Percentiles rank a stretch among this genome's conserved stretches.
These are phyloP conservation scores for Salpingus planirostris DNA, from an alignment of 2,888 invertebrate species.

Conservation along the genomic window DNA sequence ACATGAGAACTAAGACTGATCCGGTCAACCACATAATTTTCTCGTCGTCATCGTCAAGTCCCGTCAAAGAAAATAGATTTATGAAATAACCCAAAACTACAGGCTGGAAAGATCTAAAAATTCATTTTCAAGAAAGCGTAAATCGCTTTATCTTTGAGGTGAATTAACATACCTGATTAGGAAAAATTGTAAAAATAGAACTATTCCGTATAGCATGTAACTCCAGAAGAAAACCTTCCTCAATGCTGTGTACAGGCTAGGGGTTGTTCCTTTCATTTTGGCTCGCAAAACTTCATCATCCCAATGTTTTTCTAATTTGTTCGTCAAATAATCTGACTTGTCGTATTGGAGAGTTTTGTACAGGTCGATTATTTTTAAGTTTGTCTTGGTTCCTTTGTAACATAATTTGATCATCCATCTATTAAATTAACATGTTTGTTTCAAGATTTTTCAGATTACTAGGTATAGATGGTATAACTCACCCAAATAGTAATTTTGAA, in stretches of 20 bases:
- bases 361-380: conserved; percentile 55
- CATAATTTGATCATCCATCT: conserved; percentile 38
- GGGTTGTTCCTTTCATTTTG: conserved; percentile 45
- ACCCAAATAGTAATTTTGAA: conserved; percentile 45
- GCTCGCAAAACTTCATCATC: conserved; percentile 48
- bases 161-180: conserved; percentile 45
- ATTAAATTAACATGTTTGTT: conserved; percentile 4
- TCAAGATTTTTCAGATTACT: background rate
- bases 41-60: conserved; percentile 42
- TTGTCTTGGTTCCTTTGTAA: conserved; percentile 48
- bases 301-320: conserved; percentile 55
- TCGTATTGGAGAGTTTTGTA: conserved; percentile 53
- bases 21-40: conserved; percentile 54
- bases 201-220: conserved; percentile 49
- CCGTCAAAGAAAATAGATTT: conserved; percentile 47
- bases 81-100: conserved; percentile 49
- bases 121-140: background rate
- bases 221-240: conserved; percentile 49
- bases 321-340: conserved; percentile 53
- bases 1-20: conserved; percentile 44
- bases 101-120: conserved; percentile 48
- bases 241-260: conserved; percentile 50
- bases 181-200: conserved; percentile 47
- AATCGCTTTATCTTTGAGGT: background rate
- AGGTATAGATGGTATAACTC: conserved; percentile 13